A percentile compares a stretch with the other conserved stretches of the same genome.
phyloP scores from a whole-genome alignment of 2,888 invertebrate species.

The Neocrepidodera transversa region DNA sequence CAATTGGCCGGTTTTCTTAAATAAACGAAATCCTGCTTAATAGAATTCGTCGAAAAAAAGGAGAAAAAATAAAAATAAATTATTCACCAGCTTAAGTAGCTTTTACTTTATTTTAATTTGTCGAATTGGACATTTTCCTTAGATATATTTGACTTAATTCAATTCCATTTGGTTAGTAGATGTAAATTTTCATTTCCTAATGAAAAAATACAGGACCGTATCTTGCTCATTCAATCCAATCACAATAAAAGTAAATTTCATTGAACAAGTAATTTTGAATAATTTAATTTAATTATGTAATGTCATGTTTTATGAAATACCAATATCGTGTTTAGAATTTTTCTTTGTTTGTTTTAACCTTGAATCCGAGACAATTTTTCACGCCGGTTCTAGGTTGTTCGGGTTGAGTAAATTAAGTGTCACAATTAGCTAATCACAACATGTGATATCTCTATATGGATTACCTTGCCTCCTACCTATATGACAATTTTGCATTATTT shows the following conservation, averaged over 20 bases:
- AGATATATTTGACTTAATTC: not conserved
- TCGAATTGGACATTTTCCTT: not conserved
- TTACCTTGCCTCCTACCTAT: not conserved
- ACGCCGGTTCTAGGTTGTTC: not conserved
- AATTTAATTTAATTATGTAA: not conserved
- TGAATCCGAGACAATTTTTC: not conserved
- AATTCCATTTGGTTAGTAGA: not conserved
- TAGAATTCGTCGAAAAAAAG: not conserved
- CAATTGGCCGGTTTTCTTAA: too few relatives aligned
- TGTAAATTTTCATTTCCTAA: not conserved
- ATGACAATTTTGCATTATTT: not conserved
- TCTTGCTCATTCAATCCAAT: too few relatives aligned
- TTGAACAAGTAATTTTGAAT: too few relatives aligned
- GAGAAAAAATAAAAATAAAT: not conserved
- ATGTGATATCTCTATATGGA: not conserved
- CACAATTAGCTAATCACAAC: not conserved
- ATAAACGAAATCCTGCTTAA: not conserved
- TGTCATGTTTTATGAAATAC: not conserved
- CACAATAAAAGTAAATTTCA: too few relatives aligned
- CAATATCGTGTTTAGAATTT: not conserved
- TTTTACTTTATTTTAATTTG: not conserved
- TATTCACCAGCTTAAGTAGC: not conserved
- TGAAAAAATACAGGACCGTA: not conserved
- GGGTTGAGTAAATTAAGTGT: not conserved
- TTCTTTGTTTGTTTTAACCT: not conserved